A percentile compares a stretch with the other conserved stretches of the same genome.
Evolutionary conservation across 2,113 vertebrate species (phyloP).

Genomic region (Progne subis): DNA sequence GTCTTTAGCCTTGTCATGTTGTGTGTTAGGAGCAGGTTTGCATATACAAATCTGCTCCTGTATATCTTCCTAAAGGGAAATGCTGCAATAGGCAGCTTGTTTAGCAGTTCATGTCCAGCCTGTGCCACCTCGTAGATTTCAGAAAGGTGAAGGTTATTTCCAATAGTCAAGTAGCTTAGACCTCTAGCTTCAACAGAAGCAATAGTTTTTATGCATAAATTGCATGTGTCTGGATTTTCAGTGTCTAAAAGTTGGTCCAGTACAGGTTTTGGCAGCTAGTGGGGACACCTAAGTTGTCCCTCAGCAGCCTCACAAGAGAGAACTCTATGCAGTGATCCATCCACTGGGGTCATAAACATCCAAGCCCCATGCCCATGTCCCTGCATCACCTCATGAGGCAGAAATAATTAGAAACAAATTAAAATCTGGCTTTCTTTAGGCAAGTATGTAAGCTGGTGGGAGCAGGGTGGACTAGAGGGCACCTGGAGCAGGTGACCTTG

Average conservation of each 20-base stretch:
- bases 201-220: background rate
- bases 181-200: background rate
- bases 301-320: background rate
- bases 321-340: background rate
- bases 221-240: background rate
- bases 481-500: background rate
- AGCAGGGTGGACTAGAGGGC: background rate
- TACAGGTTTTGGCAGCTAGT: background rate
- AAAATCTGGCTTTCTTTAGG: background rate
- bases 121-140: background rate
- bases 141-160: background rate
- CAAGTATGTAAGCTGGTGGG: background rate
- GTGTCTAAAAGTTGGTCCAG: background rate
- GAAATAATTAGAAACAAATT: background rate
- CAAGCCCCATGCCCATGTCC: background rate
- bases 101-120: background rate
- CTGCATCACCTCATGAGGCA: background rate
- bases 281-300: background rate
- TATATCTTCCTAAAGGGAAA: background rate
- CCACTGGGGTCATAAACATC: accelerated
- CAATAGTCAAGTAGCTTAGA: background rate
- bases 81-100: background rate
- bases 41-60: background rate
- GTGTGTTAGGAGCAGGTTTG: background rate
- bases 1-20: background rate